phyloP scores from a whole-genome alignment of 2,113 vertebrate genomes.

The Epinephelus fuscoguttatus region DNA sequence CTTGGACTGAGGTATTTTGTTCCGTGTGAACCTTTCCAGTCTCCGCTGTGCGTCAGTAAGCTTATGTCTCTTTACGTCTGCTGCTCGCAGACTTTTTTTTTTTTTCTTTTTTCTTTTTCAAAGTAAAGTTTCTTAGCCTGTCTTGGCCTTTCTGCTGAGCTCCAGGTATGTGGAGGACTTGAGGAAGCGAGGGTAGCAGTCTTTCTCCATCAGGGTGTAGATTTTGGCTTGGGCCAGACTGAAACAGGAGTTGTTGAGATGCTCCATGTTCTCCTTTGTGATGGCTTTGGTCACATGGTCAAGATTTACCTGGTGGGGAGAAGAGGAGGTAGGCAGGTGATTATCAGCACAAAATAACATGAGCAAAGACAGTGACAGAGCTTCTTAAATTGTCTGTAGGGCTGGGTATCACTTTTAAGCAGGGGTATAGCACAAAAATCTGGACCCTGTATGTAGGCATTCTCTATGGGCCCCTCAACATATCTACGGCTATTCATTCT shows the following conservation, averaged over 20 bases:
- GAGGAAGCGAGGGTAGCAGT: constrained; percentile 94
- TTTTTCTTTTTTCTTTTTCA: not conserved
- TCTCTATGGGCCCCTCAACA: too few species aligned
- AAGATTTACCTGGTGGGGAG: constrained; percentile 89
- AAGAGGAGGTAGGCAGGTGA: not conserved
- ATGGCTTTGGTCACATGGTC: constrained; percentile 91
- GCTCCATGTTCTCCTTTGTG: constrained; percentile 86
- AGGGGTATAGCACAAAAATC: too few species aligned
- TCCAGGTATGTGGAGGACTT: constrained; percentile 84
- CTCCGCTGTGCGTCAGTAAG: constrained; percentile 4
- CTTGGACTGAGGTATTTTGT: constrained; percentile 33
- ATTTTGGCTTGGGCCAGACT: constrained; percentile 90
- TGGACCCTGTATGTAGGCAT: too few species aligned
- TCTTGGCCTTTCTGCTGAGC: constrained; percentile 70
- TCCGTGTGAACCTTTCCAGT: constrained; percentile 27
- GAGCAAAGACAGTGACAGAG: not conserved
- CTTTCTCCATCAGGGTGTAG: constrained; percentile 95
- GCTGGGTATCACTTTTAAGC: too few species aligned
- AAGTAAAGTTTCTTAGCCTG: constrained; percentile 13
- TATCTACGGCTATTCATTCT: too few species aligned
- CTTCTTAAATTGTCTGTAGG: not conserved
- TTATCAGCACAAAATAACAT: not conserved
- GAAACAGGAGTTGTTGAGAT: constrained; percentile 86
- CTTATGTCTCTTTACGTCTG: constrained; percentile 16
- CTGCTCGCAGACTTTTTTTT: not conserved